Base-by-base conservation (phyloP, 2,113 vertebrate species). In the Laticauda laticaudata region DNA sequence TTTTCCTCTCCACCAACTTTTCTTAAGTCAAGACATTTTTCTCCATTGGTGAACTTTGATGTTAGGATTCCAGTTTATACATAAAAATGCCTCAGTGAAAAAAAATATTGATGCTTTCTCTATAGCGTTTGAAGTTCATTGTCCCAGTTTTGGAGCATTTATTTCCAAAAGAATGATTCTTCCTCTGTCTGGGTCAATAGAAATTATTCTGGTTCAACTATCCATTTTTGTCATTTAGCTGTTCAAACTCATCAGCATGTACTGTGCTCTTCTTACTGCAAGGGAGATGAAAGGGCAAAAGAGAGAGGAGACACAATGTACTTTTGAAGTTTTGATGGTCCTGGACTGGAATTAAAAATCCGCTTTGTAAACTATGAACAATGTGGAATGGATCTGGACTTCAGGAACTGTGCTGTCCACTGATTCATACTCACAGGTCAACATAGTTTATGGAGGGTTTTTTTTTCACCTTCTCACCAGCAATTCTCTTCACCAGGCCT, bases 161-260 rank as follows among this genome's bases (percentile, higher is more conserved):
- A 93, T 92, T 88, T 92, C 24, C 87, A 53, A 20, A 20, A 51
- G 29, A 93, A 96, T 87, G 95, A 20, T 94, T 96, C 96, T 18
- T 96, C 56, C 89, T 93, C 87, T 94, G 56, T 94, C 51, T 89
- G 91, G 86, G 91, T 97, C 93, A 96, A 81, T 89, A 94, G 88
- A 95, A 96, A 95, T 26, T 45, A 94, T 96, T 96, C 86, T 95
- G 56, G 81, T 96, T 97, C 96, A 97, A 93, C 96, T 94, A 57
- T 87, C 95, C 92, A 90, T 96, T 96, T 96, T 96, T 92, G 59
- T 69, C 91, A 91, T 92, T 94, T 93, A 90, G 96, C 91, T 94
- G n/a, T 93, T 96, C 48, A 92, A 91, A 91, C 85, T 15, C 94
- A 89, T 34, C 45, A 93, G 90, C 92, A 57, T 64, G 43, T 21